Evolutionary conservation across 2,797 vertebrate genomes (phyloP).

Genomic region (Sphenodon punctatus): DNA sequence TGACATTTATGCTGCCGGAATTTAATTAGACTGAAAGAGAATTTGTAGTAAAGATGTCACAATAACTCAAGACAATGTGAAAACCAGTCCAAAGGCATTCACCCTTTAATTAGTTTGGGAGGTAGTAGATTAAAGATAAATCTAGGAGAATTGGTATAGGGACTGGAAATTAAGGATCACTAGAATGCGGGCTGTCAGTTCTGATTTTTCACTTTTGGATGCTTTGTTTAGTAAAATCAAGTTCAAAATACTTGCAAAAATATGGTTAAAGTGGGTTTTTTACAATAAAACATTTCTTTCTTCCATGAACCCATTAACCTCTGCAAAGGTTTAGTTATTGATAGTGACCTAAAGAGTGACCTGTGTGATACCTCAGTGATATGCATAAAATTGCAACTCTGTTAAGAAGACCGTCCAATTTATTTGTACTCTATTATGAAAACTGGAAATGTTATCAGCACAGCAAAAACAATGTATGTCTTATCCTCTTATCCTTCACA

Average conservation of each 20-base stretch:
- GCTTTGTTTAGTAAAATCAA: slow-evolving; percentile 2
- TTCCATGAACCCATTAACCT: neutral
- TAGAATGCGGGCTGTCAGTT: neutral
- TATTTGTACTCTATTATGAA: neutral
- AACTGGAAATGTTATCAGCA: neutral
- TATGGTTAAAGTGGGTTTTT: neutral
- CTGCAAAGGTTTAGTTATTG: neutral
- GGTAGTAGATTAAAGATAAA: slow-evolving; percentile 37
- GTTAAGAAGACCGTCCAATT: neutral
- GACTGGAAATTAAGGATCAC: slow-evolving; percentile 29
- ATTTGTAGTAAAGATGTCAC: slow-evolving; percentile 54
- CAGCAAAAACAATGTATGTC: neutral
- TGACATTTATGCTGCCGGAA: slow-evolving; percentile 55
- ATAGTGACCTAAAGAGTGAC: slow-evolving; percentile 33
- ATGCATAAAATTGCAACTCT: slow-evolving; percentile 7
- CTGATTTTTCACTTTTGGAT: slow-evolving; percentile 25
- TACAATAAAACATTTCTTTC: neutral
- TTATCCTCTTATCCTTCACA: neutral
- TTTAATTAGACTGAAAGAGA: slow-evolving; percentile 60
- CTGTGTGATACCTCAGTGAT: neutral
- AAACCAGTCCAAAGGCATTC: slow-evolving; percentile 50
- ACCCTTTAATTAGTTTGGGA: slow-evolving; percentile 40
- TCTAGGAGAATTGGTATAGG: slow-evolving; percentile 14
- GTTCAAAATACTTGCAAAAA: neutral
- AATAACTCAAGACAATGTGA: slow-evolving; percentile 57